A percentile compares a stretch with the other conserved stretches of the same genome.
These are phyloP conservation scores for Epizoanthus illoricatus DNA, from an alignment of 92 coral and sea anemone species.

Conservation along the genomic window DNA sequence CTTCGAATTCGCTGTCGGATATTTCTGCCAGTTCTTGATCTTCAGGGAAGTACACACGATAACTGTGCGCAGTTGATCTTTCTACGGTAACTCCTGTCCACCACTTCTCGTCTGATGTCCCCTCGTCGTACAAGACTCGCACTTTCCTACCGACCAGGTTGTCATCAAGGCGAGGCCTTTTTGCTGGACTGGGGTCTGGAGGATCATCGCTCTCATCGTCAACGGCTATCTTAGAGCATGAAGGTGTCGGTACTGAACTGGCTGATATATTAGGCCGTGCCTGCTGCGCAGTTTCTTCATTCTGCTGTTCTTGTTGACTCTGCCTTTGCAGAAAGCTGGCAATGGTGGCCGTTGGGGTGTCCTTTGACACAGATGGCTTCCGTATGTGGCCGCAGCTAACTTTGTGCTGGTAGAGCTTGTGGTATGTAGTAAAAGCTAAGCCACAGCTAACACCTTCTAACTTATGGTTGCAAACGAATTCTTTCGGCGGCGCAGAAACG, in stretches of 20 bases:
- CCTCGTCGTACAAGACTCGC: neutral
- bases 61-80: neutral
- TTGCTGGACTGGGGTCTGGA: slow-evolving; percentile 1
- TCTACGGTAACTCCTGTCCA: neutral
- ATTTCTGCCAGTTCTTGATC: neutral
- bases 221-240: neutral
- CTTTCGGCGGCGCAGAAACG: neutral
- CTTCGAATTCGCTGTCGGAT: neutral
- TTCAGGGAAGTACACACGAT: neutral
- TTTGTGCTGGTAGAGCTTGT: slow-evolving; percentile 25
- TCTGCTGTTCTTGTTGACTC: slow-evolving; percentile 8
- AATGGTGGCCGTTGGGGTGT: slow-evolving; percentile 20
- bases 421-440: slow-evolving; percentile 3
- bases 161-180: too few relatives aligned
- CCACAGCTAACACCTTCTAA: slow-evolving; percentile 4
- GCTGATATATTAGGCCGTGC: too few relatives aligned
- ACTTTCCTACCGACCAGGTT: too few relatives aligned
- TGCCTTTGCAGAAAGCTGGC: slow-evolving; percentile 15
- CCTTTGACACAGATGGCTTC: slow-evolving; percentile 3
- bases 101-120: neutral
- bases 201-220: neutral
- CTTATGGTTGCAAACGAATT: slow-evolving; percentile 14
- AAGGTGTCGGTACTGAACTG: neutral
- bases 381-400: slow-evolving; percentile 7
- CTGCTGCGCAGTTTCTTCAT: too few relatives aligned